Percentiles rank a stretch among this genome's conserved stretches.
Conservation (phyloP, 2,888 invertebrate species). For the Ephialtes manifestator region DNA sequence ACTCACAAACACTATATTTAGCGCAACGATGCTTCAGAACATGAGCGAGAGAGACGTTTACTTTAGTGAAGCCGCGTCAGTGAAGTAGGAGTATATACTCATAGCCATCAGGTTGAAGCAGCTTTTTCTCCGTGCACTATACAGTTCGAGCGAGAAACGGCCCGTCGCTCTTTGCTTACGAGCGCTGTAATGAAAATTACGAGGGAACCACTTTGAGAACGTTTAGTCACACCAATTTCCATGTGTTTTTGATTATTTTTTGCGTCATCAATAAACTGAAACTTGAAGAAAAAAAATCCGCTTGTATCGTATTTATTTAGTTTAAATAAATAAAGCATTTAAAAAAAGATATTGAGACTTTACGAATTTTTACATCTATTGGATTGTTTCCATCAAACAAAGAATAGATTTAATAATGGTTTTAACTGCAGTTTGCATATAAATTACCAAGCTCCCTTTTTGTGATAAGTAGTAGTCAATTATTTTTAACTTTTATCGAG, state of each 20-base stretch:
- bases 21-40: constrained; percentile 47
- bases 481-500: too few species aligned
- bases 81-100: constrained; percentile 54
- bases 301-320: too few species aligned
- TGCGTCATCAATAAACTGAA: constrained; percentile 27
- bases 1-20: constrained; percentile 63
- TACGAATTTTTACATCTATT: too few species aligned
- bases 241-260: constrained; percentile 14
- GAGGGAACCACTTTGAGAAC: constrained; percentile 51
- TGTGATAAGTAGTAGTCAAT: too few species aligned
- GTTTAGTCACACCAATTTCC: constrained; percentile 56
- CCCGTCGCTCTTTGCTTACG: constrained; percentile 60
- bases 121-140: constrained; percentile 57
- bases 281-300: too few species aligned
- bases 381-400: too few species aligned
- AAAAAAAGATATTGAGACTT: too few species aligned
- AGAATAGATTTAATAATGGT: too few species aligned
- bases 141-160: constrained; percentile 52
- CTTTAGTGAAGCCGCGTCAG: constrained; percentile 57
- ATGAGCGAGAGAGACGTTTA: constrained; percentile 45
- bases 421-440: too few species aligned
- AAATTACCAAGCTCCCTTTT: too few species aligned
- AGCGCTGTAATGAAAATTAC: constrained; percentile 41
- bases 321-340: too few species aligned
- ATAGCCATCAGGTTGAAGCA: constrained; percentile 47